phyloP scores from a whole-genome alignment of 2,888 invertebrate genomes.

The Ctena decussata region DNA sequence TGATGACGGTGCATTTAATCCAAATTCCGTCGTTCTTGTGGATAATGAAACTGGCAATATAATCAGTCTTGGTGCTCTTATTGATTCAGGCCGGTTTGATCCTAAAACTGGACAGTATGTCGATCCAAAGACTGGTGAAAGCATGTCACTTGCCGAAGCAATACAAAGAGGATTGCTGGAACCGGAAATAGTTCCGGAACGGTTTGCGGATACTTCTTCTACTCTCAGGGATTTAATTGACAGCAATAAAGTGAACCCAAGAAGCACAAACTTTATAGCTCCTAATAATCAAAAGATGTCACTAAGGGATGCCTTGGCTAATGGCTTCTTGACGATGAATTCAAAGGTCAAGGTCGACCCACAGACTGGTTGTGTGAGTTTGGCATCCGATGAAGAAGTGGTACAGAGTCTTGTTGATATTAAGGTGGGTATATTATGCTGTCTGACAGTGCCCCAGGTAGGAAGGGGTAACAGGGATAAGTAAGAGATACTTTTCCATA shows the following conservation, averaged over 20 bases:
- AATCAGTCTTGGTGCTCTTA: conserved; percentile 78
- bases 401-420: conserved; percentile 82
- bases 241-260: conserved; percentile 79
- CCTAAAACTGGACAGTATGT: conserved; percentile 88
- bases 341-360: conserved; percentile 89
- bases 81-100: conserved; percentile 89
- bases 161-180: conserved; percentile 91
- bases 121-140: conserved; percentile 90
- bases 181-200: conserved; percentile 77
- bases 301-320: conserved; percentile 90
- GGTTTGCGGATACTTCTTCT: conserved; percentile 78
- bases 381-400: conserved; percentile 82
- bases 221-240: conserved; percentile 82
- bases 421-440: conserved; percentile 59
- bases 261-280: conserved; percentile 77
- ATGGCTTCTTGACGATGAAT: conserved; percentile 90
- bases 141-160: conserved; percentile 90
- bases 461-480: no score
- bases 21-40: conserved; percentile 82
- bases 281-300: conserved; percentile 88
- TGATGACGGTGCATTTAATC: conserved; percentile 88
- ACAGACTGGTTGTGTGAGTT: conserved; percentile 75
- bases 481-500: no score
- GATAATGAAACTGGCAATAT: conserved; percentile 81
- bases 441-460: no score